Base-by-base conservation (phyloP, 1,140 invertebrate genomes). In the Acromyrmex charruanus region DNA sequence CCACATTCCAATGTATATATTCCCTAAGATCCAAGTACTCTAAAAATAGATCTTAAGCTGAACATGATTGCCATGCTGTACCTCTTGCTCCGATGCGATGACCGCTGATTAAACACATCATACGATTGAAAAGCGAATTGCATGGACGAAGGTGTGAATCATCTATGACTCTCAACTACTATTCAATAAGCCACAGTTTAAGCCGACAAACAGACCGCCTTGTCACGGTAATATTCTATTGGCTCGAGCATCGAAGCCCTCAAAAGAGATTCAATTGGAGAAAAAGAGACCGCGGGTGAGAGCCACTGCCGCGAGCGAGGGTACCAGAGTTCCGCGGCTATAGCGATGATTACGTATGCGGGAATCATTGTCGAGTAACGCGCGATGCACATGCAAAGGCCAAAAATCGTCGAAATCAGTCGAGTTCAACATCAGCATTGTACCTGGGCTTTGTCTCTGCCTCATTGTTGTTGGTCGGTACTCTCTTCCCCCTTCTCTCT, bases 351-450 rank as follows among this genome's bases (percentile, higher is more conserved):
- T 94, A 94, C 92, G 92, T 94, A 94, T 95, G 94, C 94, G 93
- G 91, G 94, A 95, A 94, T 95, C 89, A 94, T 94, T 94, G 93
- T 94, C 90, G 93, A 91, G 92, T 92, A 93, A 91, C 87, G 91
- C 90, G 91, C 93, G 93, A 93, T 93, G 94, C 92, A 93, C 91
- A 92, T 92, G 92, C 90, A 93, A 95, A 94, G 94, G 91, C 93
- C 94, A 95, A 95, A 95, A 95, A 95, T 95, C 93, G 93, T 95
- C 93, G 93, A 95, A 95, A 95, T 95, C 95, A 95, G 94, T 95
- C 92, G 94, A 95, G 94, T 95, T 95, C 94, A 95, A 95, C 94
- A 95, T 94, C 93, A 92, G 92, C 93, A 95, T 95, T 95, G 94
- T 95, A 92, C 91, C 90, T 93, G 92, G 91, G 92, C 94, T 93